A percentile compares a stretch with the other conserved stretches of the same genome.
Conservation (phyloP, 1,140 invertebrate genomes). For the Paracyclopina nana region DNA sequence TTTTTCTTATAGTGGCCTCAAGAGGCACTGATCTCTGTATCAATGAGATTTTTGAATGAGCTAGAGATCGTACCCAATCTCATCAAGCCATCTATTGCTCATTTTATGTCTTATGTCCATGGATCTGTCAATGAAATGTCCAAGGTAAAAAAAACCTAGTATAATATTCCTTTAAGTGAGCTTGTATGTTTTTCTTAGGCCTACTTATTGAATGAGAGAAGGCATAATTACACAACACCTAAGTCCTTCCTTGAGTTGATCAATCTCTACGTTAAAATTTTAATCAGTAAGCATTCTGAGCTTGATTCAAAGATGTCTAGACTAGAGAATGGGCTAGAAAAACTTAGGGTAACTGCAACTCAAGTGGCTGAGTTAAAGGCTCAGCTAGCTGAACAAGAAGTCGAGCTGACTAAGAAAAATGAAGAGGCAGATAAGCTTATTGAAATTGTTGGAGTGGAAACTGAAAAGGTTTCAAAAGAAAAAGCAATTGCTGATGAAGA, state of each 20-base stretch:
- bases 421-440: slow-evolving; percentile 87
- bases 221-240: slow-evolving; percentile 91
- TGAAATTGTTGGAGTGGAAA: slow-evolving; percentile 76
- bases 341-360: slow-evolving; percentile 57
- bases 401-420: slow-evolving; percentile 81
- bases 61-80: slow-evolving; percentile 51
- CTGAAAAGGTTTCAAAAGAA: slow-evolving; percentile 75
- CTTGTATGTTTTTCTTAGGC: too few relatives aligned
- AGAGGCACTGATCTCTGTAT: slow-evolving; percentile 79
- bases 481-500: slow-evolving; percentile 68
- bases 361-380: slow-evolving; percentile 84
- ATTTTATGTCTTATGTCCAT: slow-evolving; percentile 86
- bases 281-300: slow-evolving; percentile 58
- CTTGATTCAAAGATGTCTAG: slow-evolving; percentile 58
- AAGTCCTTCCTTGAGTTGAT: slow-evolving; percentile 93
- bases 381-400: slow-evolving; percentile 76
- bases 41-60: slow-evolving; percentile 63
- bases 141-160: too few relatives aligned
- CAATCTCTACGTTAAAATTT: slow-evolving; percentile 64
- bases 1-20: slow-evolving; percentile 86
- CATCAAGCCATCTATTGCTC: slow-evolving; percentile 35
- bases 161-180: too few relatives aligned
- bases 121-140: slow-evolving; percentile 78
- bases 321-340: slow-evolving; percentile 79
- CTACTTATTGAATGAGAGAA: slow-evolving; percentile 66